Conservation (phyloP, 1,140 invertebrate species). For the Solenopsis invicta region DNA sequence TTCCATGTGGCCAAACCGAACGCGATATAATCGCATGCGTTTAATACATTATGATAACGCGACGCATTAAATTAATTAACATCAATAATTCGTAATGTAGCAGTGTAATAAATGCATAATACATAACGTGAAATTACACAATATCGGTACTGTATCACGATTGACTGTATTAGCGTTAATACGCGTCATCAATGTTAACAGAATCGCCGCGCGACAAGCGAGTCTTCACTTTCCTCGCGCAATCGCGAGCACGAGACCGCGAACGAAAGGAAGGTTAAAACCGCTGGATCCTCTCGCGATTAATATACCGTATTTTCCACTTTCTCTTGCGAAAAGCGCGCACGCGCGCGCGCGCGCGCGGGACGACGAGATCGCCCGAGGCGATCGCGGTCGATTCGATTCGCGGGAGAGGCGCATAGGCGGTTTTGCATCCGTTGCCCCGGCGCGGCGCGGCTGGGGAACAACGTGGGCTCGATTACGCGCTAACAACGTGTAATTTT, state of each 20-base stretch:
- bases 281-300: not conserved
- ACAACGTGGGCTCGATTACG: conserved; percentile 36
- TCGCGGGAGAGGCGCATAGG: not conserved
- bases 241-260: not conserved
- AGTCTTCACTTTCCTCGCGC: not conserved
- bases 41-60: conserved; percentile 10
- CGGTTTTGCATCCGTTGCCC: conserved; percentile 20
- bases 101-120: not conserved
- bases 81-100: conserved; percentile 6
- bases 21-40: not conserved
- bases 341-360: no score
- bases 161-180: not conserved
- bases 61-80: conserved; percentile 23
- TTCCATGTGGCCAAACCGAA: not conserved
- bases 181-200: not conserved
- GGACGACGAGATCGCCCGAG: not conserved
- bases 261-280: not conserved
- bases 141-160: not conserved
- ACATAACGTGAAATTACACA: not conserved
- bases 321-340: not conserved
- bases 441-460: not conserved
- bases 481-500: not conserved
- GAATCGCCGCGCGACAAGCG: not conserved
- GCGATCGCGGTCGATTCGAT: conserved; percentile 16
- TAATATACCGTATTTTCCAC: not conserved